A percentile compares a stretch with the other conserved stretches of the same genome.
phyloP scores from a whole-genome alignment of 1,140 invertebrate genomes.

The Anadara kagoshimensis region DNA sequence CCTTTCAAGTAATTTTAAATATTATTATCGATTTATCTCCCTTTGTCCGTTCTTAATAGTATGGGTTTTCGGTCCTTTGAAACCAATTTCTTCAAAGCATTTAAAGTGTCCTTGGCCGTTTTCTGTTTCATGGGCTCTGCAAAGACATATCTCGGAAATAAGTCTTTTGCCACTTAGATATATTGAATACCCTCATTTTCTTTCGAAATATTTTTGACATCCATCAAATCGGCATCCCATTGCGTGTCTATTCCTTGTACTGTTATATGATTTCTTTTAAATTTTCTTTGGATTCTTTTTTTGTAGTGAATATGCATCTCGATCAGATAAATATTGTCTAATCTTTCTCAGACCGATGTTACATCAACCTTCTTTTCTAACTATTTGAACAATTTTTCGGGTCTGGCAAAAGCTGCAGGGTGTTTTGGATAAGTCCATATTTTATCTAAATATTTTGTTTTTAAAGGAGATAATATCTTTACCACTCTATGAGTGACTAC shows the following conservation, averaged over 20 bases:
- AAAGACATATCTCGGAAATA: constrained; percentile 25
- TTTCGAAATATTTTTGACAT: constrained; percentile 28
- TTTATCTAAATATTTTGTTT: too few species aligned
- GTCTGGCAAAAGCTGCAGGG: too few species aligned
- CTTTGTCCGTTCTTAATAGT: constrained; percentile 19
- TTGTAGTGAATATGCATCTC: too few species aligned
- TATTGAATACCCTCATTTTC: too few species aligned
- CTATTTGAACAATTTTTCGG: constrained; percentile 15
- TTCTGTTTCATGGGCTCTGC: constrained; percentile 17
- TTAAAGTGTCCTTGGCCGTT: constrained; percentile 3
- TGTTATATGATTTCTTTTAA: too few species aligned
- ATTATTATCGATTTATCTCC: background rate
- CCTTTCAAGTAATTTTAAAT: constrained; percentile 15
- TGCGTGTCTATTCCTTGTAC: too few species aligned
- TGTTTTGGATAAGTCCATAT: too few species aligned
- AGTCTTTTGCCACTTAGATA: constrained; percentile 17
- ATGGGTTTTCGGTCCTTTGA: background rate
- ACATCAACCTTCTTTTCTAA: constrained; percentile 2
- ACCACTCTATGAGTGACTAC: too few species aligned
- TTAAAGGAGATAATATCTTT: too few species aligned
- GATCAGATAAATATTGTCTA: too few species aligned
- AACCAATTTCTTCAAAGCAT: constrained; percentile 10
- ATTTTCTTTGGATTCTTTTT: too few species aligned
- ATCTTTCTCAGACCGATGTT: background rate
- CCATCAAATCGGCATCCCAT: constrained; percentile 26